Percentiles rank a stretch among this genome's conserved stretches.
These are phyloP conservation scores for Xerus rutilus DNA, from an alignment of 2,797 vertebrate species.

Conservation along the genomic window DNA sequence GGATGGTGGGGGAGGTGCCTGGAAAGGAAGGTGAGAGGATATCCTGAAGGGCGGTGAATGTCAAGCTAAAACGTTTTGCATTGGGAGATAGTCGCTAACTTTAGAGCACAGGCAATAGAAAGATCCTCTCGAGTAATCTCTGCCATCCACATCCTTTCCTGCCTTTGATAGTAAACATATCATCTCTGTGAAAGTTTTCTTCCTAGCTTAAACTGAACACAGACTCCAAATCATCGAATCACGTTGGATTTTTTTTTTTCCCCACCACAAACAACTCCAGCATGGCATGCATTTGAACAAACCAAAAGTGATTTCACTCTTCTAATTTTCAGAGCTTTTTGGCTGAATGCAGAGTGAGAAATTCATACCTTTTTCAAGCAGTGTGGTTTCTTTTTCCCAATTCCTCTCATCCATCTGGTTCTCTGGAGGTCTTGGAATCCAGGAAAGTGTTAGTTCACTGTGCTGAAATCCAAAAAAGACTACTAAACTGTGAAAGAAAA, in stretches of 20 bases:
- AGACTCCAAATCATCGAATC: conserved; percentile 62
- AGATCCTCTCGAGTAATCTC: conserved; percentile 11
- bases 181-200: conserved; percentile 73
- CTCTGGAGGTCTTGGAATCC: conserved; percentile 84
- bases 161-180: conserved; percentile 80
- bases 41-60: not conserved
- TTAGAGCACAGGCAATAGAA: not conserved
- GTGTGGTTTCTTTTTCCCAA: conserved; percentile 78
- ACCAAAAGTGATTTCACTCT: conserved; percentile 74
- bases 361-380: conserved; percentile 82
- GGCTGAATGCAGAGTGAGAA: conserved; percentile 74
- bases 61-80: not conserved
- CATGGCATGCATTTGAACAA: conserved; percentile 84
- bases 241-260: conserved; percentile 51
- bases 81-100: not conserved
- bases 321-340: conserved; percentile 78
- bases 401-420: conserved; percentile 81
- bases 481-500: conserved; percentile 83
- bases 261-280: conserved; percentile 71
- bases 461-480: conserved; percentile 84
- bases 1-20: not conserved
- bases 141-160: conserved; percentile 56
- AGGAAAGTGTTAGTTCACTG: conserved; percentile 83
- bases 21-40: not conserved
- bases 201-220: conserved; percentile 70